These are phyloP conservation scores for Ormyrus nitidulus DNA, from an alignment of 2,888 invertebrate species.

Conservation along the genomic window DNA sequence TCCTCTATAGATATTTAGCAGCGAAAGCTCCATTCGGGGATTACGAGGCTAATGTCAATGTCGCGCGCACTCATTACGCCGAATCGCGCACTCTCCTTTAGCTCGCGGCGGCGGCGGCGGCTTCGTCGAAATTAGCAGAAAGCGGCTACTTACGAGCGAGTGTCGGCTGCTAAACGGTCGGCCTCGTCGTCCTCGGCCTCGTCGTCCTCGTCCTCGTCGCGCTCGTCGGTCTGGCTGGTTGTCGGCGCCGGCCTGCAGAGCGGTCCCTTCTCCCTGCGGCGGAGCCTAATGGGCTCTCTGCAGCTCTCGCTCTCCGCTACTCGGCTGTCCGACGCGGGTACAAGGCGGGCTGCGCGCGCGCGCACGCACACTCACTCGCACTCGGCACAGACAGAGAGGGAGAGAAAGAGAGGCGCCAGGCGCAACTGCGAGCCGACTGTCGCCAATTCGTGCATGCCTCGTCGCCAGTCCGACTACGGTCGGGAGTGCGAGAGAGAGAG, in stretches of 20 bases:
- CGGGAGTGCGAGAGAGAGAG: background rate
- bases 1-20: background rate
- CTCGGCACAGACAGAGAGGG: background rate
- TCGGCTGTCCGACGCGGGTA: background rate
- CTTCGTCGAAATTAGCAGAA: too few relatives aligned
- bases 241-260: too few relatives aligned
- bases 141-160: too few relatives aligned
- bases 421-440: background rate
- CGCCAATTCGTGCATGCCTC: background rate
- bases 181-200: too few relatives aligned
- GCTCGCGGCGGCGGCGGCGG: too few relatives aligned
- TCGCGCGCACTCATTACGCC: background rate
- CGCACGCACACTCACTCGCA: background rate
- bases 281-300: too few relatives aligned
- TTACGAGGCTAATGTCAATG: background rate
- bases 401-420: slow-evolving; percentile 12
- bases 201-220: too few relatives aligned
- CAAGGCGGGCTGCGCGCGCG: background rate
- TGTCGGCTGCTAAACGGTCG: too few relatives aligned
- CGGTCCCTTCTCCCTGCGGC: too few relatives aligned
- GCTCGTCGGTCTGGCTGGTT: too few relatives aligned
- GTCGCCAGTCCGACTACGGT: background rate
- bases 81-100: background rate
- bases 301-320: too few relatives aligned
- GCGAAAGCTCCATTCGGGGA: too few relatives aligned